These are phyloP conservation scores for Drosophila gunungcola DNA, from an alignment of 1,140 invertebrate genomes.

Conservation along the genomic window DNA sequence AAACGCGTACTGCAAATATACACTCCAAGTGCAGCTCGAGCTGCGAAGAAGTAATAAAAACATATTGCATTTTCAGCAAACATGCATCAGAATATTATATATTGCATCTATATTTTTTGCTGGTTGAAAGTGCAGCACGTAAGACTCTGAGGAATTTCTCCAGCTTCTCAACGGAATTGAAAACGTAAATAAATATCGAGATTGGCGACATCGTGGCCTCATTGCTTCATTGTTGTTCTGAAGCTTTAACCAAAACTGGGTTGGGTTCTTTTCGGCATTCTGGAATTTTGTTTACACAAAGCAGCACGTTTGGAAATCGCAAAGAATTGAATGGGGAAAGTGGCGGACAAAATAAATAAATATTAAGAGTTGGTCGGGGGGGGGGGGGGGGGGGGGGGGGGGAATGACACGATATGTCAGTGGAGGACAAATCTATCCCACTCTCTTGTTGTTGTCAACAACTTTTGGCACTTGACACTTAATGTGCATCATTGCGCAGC, in stretches of 20 bases:
- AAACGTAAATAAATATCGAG: slow-evolving; percentile 75
- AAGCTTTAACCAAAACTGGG: slow-evolving; percentile 49
- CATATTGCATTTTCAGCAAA: slow-evolving; percentile 55
- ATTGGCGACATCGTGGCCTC: slow-evolving; percentile 43
- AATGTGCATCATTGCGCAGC: slow-evolving; percentile 82
- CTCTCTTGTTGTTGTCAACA: slow-evolving; percentile 69
- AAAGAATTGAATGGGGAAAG: slow-evolving; percentile 54
- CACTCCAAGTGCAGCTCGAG: slow-evolving; percentile 18
- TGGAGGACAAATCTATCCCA: slow-evolving; percentile 18
- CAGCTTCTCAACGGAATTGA: slow-evolving; percentile 37
- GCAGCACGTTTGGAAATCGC: slow-evolving; percentile 64
- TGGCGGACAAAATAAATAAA: slow-evolving; percentile 69
- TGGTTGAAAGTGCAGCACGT: slow-evolving; percentile 46
- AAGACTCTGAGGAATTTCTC: slow-evolving; percentile 53
- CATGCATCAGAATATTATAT: slow-evolving; percentile 49
- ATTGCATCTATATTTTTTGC: slow-evolving; percentile 13
- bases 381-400: slow-evolving; percentile 26
- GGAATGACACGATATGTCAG: slow-evolving; percentile 49
- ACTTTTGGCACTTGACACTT: slow-evolving; percentile 82
- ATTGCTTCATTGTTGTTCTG: slow-evolving; percentile 34
- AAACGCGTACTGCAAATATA: slow-evolving; percentile 21
- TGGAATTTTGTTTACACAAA: slow-evolving; percentile 68
- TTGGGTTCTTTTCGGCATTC: slow-evolving; percentile 13
- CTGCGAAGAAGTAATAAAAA: slow-evolving; percentile 35
- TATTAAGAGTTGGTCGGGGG: slow-evolving; percentile 44